Base-by-base conservation (phyloP, 1,140 invertebrate species). In the Drosophila virilis region DNA sequence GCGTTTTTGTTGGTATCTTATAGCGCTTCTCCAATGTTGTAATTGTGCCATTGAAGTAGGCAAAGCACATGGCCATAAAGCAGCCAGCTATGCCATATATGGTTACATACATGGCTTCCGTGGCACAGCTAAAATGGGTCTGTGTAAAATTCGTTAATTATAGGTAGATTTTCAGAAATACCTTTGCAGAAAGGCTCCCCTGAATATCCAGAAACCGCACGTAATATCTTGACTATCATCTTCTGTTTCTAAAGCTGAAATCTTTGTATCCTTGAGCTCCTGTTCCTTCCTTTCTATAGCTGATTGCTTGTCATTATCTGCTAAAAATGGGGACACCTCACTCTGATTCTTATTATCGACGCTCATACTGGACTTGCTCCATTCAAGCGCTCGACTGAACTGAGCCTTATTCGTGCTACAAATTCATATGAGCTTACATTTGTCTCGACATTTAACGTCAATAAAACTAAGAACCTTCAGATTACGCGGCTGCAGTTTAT, bases 11-110 rank as follows among this genome's bases (percentile, higher is more conserved):
- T 0, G 95, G 95, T 81, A 97, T 96, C 78, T 96, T 96, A 89
- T 96, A 97, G 74, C 96, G 93, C 88, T 97, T 97, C 84, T 97
- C 96, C 45, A 97, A 92, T 1, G 96, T 97, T 13, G 96, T 96
- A 50, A 97, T 95, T 1, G 95, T 96, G 0, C 95, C 96, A 78
- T 95, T 95, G 77, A 96, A 96, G 88, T 97, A 97, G 0, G 96
- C 94, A 82, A 95, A 96, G 75, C 95, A 94, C 62, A 96, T 96
- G 13, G 94, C 94, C 76, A 96, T 95, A 57, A 96, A 93, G 66
- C 95, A 95, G 0, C 95, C 96, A 2, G 96, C 91, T 0, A 96
- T 83, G 10, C 96, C 96, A 79, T 96, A 97, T 0, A 96, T 84
- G 40, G 96, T 92, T 1, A 97, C 94, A 79, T 96, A 97, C 1